Percentiles rank a stretch among this genome's conserved stretches.
Evolutionary conservation across 2,113 vertebrate genomes (phyloP).

Genomic region (Centropristis striata): DNA sequence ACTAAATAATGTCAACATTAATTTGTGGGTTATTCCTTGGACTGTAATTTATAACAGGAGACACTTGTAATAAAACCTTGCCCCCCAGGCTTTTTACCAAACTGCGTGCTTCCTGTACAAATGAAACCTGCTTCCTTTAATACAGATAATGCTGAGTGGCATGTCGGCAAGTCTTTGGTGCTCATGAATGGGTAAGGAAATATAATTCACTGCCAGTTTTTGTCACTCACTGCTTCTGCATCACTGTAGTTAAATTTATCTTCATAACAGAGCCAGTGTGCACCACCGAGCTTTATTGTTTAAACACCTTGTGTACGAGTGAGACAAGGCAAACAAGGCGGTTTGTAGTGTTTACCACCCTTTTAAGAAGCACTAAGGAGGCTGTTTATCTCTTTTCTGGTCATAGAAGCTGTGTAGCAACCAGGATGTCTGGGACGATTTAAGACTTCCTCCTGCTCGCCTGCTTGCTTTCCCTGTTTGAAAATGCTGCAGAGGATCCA

Average conservation of each 20-base stretch:
- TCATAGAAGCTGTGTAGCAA: slow-evolving; percentile 47
- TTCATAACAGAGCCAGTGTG: not conserved
- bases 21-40: slow-evolving; percentile 42
- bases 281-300: slow-evolving; percentile 30
- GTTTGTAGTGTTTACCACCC: slow-evolving; percentile 50
- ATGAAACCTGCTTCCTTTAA: slow-evolving; percentile 75
- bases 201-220: slow-evolving; percentile 6
- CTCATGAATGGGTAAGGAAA: slow-evolving; percentile 2
- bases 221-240: not conserved
- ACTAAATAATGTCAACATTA: slow-evolving; percentile 54
- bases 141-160: slow-evolving; percentile 56
- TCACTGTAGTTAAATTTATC: slow-evolving; percentile 4
- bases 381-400: slow-evolving; percentile 62
- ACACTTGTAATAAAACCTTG: slow-evolving; percentile 72
- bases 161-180: not conserved
- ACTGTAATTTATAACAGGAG: slow-evolving; percentile 80
- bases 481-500: slow-evolving; percentile 68
- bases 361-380: slow-evolving; percentile 56
- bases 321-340: slow-evolving; percentile 40
- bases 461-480: slow-evolving; percentile 39
- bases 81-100: slow-evolving; percentile 44
- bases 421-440: slow-evolving; percentile 72
- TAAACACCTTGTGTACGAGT: slow-evolving; percentile 19
- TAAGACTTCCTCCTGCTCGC: slow-evolving; percentile 69
- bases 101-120: slow-evolving; percentile 58